Evolutionary conservation across 1,140 invertebrate genomes (phyloP).

Genomic region (Steinernema feltiae): DNA sequence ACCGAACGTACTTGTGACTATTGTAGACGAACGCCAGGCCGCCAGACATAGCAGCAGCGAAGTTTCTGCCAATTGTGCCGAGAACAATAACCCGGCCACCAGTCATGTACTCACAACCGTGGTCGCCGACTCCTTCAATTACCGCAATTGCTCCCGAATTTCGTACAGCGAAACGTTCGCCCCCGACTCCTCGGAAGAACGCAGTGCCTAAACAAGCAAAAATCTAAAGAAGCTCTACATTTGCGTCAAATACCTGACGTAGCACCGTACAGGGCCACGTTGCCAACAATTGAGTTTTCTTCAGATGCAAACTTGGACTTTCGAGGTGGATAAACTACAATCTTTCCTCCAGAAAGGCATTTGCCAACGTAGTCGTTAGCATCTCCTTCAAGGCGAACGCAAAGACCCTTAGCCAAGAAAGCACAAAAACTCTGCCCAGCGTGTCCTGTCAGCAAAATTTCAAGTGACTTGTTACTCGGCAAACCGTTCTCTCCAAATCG

Average conservation of each 20-base stretch:
- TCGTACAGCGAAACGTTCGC: constrained; percentile 92
- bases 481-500: constrained; percentile 81
- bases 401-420: constrained; percentile 84
- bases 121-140: constrained; percentile 87
- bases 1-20: constrained; percentile 72
- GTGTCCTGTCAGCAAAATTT: constrained; percentile 81
- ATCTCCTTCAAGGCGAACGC: constrained; percentile 86
- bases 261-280: constrained; percentile 94
- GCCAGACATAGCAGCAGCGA: constrained; percentile 96
- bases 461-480: constrained; percentile 73
- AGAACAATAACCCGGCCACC: constrained; percentile 76
- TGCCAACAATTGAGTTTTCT: constrained; percentile 92
- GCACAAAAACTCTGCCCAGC: constrained; percentile 98
- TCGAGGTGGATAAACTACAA: constrained; percentile 87
- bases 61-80: constrained; percentile 89
- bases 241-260: constrained; percentile 66
- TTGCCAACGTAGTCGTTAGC: constrained; percentile 97
- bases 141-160: constrained; percentile 92
- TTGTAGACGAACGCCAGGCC: constrained; percentile 81
- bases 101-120: constrained; percentile 99
- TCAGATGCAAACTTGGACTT: constrained; percentile 75
- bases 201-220: constrained; percentile 65
- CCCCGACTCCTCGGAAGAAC: constrained; percentile 90
- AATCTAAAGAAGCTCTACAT: constrained; percentile 13
- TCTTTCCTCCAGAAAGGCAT: constrained; percentile 86